These are phyloP conservation scores for Helostoma temminkii DNA, from an alignment of 2,797 vertebrate species.

Conservation along the genomic window DNA sequence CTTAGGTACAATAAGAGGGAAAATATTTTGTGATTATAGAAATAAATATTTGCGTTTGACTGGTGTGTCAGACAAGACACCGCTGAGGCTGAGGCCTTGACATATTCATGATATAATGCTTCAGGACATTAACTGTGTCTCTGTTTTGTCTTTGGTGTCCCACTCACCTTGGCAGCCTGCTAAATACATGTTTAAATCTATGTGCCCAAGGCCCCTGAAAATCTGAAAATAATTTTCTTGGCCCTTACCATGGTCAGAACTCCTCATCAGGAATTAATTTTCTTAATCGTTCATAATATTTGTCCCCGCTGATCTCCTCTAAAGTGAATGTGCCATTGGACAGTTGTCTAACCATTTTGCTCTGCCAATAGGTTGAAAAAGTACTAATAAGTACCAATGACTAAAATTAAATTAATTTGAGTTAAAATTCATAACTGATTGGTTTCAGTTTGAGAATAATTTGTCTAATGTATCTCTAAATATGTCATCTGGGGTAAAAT, in stretches of 20 bases:
- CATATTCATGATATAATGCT: conserved; percentile 31
- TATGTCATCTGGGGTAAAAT: not conserved
- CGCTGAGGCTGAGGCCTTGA: conserved; percentile 50
- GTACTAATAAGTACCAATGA: not conserved
- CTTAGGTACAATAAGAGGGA: not conserved
- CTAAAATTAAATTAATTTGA: too few species aligned
- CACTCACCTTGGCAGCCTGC: conserved; percentile 88
- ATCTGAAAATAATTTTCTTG: conserved; percentile 88
- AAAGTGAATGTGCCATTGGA: conserved; percentile 9
- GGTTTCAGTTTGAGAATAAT: not conserved
- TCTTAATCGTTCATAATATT: conserved; percentile 13
- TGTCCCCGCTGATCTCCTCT: conserved; percentile 15
- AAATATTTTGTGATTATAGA: conserved; percentile 18
- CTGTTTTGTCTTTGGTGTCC: conserved; percentile 41
- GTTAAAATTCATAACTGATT: not conserved
- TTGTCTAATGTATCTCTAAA: not conserved
- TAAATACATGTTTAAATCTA: conserved; percentile 89
- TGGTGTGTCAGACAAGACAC: conserved; percentile 10
- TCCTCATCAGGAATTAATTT: not conserved
- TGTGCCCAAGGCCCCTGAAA: conserved; percentile 90
- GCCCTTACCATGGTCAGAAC: conserved; percentile 34
- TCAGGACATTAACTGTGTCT: conserved; percentile 34
- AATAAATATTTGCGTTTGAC: conserved; percentile 36
- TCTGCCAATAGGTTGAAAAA: conserved; percentile 33
- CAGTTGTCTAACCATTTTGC: not conserved